Conservation (phyloP, 2,888 invertebrate genomes). For the Poecilobothrus nobilitatus region DNA sequence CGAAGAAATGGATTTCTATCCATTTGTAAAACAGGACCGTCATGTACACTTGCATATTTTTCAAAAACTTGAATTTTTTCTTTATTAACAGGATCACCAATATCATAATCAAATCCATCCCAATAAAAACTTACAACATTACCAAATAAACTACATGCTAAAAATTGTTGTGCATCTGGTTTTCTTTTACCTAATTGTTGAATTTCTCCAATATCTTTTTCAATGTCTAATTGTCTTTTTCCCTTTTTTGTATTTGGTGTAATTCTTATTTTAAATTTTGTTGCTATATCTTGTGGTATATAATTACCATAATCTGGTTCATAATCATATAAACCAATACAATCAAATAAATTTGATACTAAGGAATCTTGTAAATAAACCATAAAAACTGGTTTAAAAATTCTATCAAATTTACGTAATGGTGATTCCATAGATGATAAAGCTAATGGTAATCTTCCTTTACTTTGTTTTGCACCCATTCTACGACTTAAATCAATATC, state of each 20-base stretch:
- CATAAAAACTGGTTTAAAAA: conserved; percentile 55
- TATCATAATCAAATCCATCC: conserved; percentile 58
- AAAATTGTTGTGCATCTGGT: conserved; percentile 26
- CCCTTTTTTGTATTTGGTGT: conserved; percentile 21
- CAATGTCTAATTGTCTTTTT: conserved; percentile 16
- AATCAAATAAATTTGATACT: conserved; percentile 32
- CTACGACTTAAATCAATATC: conserved; percentile 34
- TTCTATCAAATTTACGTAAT: conserved; percentile 51
- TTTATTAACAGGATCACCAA: conserved; percentile 51
- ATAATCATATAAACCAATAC: not conserved
- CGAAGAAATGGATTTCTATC: conserved; percentile 55
- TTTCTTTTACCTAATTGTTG: not conserved
- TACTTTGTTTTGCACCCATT: conserved; percentile 20
- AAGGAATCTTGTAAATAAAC: conserved; percentile 46
- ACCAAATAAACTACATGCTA: conserved; percentile 41
- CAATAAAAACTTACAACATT: conserved; percentile 44
- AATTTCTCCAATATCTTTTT: conserved; percentile 31
- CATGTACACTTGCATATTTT: conserved; percentile 52
- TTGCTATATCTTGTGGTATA: conserved; percentile 10
- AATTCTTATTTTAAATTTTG: conserved; percentile 27
- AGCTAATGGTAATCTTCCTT: conserved; percentile 48
- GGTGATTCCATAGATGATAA: conserved; percentile 53
- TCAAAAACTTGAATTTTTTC: conserved; percentile 45
- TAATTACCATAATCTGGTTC: not conserved
- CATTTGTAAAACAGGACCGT: conserved; percentile 57